Conservation (phyloP, 1,140 invertebrate genomes). For the Hycleus cichorii region DNA sequence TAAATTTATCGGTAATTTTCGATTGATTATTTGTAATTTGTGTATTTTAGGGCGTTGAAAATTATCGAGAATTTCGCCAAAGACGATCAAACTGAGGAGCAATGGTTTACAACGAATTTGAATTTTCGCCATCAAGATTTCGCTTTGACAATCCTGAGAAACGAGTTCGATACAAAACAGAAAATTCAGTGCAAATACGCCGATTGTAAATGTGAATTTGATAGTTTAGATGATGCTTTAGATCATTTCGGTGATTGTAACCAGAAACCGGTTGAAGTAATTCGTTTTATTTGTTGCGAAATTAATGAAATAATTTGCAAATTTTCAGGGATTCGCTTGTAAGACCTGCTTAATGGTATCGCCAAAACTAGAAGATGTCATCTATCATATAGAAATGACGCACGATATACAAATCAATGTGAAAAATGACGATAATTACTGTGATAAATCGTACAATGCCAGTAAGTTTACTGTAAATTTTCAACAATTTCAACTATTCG, state of each 20-base stretch:
- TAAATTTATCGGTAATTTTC: slow-evolving; percentile 11
- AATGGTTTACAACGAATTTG: not conserved
- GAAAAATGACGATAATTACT: slow-evolving; percentile 9
- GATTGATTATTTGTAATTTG: not conserved
- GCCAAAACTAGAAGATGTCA: slow-evolving; percentile 10
- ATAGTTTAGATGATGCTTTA: slow-evolving; percentile 5
- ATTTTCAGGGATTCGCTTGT: slow-evolving; percentile 22
- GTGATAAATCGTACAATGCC: slow-evolving; percentile 9
- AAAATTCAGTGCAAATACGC: too few species aligned
- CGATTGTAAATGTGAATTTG: too few species aligned
- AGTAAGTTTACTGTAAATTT: slow-evolving; percentile 4
- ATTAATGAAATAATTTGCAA: not conserved
- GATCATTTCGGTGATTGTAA: slow-evolving; percentile 26
- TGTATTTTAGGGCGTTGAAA: slow-evolving; percentile 7
- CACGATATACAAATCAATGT: slow-evolving; percentile 10
- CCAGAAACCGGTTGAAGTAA: slow-evolving; percentile 19
- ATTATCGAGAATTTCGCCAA: slow-evolving; percentile 10
- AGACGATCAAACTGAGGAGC: not conserved
- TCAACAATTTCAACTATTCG: not conserved
- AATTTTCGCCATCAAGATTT: not conserved
- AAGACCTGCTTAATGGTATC: slow-evolving; percentile 17
- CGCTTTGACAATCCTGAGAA: too few species aligned
- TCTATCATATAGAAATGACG: slow-evolving; percentile 16
- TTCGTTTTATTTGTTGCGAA: not conserved
- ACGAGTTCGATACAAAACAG: too few species aligned